Conservation (phyloP, 2,113 vertebrate species). For the Protobothrops flavoviridis region DNA sequence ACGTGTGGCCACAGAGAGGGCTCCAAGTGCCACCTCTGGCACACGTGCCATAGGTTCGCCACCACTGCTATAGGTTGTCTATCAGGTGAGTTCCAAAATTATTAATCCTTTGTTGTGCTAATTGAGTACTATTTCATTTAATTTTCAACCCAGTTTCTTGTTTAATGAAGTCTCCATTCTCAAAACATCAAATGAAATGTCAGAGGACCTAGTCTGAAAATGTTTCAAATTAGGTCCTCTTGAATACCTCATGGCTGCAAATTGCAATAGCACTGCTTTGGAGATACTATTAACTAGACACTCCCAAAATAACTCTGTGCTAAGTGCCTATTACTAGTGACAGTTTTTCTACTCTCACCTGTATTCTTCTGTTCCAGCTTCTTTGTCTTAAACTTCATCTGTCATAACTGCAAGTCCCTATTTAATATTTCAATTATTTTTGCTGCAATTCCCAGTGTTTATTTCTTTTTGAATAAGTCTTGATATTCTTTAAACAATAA, state of each 20-base stretch:
- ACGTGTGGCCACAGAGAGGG: no score
- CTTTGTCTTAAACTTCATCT: neutral
- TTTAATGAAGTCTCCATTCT: neutral
- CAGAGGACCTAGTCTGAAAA: neutral
- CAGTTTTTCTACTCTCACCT: neutral
- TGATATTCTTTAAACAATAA: neutral
- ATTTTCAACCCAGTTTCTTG: neutral
- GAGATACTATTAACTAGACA: neutral
- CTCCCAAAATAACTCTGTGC: neutral
- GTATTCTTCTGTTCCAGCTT: neutral
- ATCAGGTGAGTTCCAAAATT: neutral
- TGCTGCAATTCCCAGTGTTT: neutral
- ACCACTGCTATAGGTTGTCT: neutral
- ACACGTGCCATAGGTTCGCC: no score
- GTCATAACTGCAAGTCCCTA: neutral
- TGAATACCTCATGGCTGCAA: neutral
- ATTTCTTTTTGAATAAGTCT: neutral
- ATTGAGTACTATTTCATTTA: neutral
- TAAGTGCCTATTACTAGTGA: neutral
- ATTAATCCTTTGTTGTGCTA: neutral
- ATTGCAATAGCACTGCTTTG: neutral
- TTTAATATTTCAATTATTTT: neutral
- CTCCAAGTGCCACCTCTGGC: no score
- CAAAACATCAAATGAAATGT: neutral
- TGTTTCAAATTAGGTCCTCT: neutral